Evolutionary conservation across 2,888 invertebrate species (phyloP).

Genomic region (Drosophila helvetica): DNA sequence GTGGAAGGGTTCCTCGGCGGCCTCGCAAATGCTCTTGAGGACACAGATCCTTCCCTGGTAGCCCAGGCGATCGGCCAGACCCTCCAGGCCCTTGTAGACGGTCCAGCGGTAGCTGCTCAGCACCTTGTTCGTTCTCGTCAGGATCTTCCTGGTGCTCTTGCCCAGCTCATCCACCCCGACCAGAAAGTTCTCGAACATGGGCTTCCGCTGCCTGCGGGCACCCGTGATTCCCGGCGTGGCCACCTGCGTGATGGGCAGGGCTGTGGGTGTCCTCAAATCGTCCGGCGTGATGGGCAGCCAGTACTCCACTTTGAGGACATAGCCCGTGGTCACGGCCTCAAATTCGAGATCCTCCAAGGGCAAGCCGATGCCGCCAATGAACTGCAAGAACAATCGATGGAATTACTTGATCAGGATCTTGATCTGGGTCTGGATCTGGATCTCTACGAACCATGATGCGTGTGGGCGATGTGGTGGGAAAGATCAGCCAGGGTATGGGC

Average conservation of each 20-base stretch:
- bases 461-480: slow-evolving; percentile 82
- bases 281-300: slow-evolving; percentile 76
- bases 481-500: slow-evolving; percentile 73
- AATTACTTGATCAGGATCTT: not conserved
- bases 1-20: slow-evolving; percentile 88
- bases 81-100: slow-evolving; percentile 79
- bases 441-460: slow-evolving; percentile 74
- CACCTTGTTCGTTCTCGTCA: slow-evolving; percentile 60
- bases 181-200: slow-evolving; percentile 73
- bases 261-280: slow-evolving; percentile 62
- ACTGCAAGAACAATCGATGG: slow-evolving; percentile 52
- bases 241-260: slow-evolving; percentile 57
- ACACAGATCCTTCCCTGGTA: slow-evolving; percentile 89
- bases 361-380: slow-evolving; percentile 82
- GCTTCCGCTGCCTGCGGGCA: slow-evolving; percentile 49
- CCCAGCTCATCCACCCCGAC: slow-evolving; percentile 63
- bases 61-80: slow-evolving; percentile 85
- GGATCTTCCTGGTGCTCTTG: slow-evolving; percentile 58
- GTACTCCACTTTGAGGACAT: slow-evolving; percentile 82
- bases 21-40: slow-evolving; percentile 90
- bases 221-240: slow-evolving; percentile 62
- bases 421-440: not conserved
- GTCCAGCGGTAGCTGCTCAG: slow-evolving; percentile 81
- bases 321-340: slow-evolving; percentile 82
- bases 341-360: slow-evolving; percentile 79